A percentile compares a stretch with the other conserved stretches of the same genome.
Conservation (phyloP, 1,140 invertebrate species). For the Cydia fagiglandana region DNA sequence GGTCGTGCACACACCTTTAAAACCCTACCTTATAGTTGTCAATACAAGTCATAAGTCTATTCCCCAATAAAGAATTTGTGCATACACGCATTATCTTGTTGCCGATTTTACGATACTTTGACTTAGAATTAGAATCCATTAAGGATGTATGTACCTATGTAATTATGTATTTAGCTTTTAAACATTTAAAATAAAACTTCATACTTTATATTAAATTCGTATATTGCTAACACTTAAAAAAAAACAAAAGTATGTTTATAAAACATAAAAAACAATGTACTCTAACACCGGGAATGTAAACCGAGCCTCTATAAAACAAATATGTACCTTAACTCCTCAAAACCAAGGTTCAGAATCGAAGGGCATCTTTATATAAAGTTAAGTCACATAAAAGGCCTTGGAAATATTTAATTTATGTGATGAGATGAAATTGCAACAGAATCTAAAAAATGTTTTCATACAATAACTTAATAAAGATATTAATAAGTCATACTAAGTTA, state of each 20-base stretch:
- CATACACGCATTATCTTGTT: too few relatives aligned
- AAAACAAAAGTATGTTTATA: conserved; percentile 33
- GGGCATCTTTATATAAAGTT: background rate
- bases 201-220: conserved; percentile 22
- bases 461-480: background rate
- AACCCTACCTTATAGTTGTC: too few relatives aligned
- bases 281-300: conserved; percentile 24
- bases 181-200: conserved; percentile 1
- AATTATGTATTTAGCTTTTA: too few relatives aligned
- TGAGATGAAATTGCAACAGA: background rate
- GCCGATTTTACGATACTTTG: too few relatives aligned
- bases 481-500: background rate
- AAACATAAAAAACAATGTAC: conserved; percentile 36
- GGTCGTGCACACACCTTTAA: too few relatives aligned
- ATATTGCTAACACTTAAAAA: conserved; percentile 34
- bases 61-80: too few relatives aligned
- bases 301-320: background rate
- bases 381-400: background rate
- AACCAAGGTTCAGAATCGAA: background rate
- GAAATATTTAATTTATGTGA: background rate
- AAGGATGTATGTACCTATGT: background rate
- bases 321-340: background rate
- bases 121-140: background rate
- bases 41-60: too few relatives aligned
- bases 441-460: background rate